phyloP scores from a whole-genome alignment of 2,797 vertebrate species.

The Eospalax fontanierii region DNA sequence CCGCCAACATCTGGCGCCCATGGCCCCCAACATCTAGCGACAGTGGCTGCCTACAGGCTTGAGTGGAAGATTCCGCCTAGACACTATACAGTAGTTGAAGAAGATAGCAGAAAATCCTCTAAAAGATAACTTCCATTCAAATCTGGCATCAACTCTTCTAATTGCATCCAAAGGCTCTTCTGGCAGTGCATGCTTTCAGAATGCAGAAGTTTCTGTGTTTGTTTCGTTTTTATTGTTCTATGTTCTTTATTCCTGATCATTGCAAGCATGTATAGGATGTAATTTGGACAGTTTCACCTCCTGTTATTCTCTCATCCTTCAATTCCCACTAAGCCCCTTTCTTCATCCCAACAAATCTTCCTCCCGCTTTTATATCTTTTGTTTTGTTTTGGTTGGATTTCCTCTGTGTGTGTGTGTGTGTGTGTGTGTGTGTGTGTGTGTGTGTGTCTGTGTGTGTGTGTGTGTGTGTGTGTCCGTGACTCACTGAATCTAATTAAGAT shows the following conservation, averaged over 20 bases:
- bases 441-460: too few species aligned
- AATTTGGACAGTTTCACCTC: not conserved
- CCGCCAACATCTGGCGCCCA: too few species aligned
- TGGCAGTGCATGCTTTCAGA: not conserved
- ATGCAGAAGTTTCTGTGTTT: not conserved
- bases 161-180: not conserved
- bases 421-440: too few species aligned
- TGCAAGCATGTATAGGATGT: not conserved
- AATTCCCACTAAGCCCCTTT: not conserved
- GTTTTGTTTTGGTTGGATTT: not conserved
- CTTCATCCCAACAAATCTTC: not conserved
- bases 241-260: not conserved
- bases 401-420: too few species aligned
- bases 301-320: not conserved
- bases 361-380: not conserved
- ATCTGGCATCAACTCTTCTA: not conserved
- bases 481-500: not conserved
- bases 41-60: too few species aligned
- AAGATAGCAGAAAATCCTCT: not conserved
- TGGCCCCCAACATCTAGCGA: too few species aligned
- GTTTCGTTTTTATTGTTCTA: too few species aligned
- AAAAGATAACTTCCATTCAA: constrained; percentile 7
- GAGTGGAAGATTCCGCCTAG: not conserved
- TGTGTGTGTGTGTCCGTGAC: too few species aligned
- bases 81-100: not conserved